phyloP scores from a whole-genome alignment of 2,888 invertebrate genomes.

The Leptarthrus brevirostris region DNA sequence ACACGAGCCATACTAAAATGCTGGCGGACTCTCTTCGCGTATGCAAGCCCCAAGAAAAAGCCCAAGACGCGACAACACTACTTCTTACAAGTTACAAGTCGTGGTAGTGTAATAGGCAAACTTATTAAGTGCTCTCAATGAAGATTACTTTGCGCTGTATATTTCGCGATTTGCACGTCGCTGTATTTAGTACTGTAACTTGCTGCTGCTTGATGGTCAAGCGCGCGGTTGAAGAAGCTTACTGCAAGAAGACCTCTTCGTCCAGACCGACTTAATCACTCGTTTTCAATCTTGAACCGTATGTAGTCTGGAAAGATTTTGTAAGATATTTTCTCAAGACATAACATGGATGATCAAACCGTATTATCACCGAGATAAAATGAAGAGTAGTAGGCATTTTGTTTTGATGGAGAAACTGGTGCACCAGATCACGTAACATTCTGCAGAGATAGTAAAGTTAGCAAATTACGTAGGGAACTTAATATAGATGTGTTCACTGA shows the following conservation, averaged over 20 bases:
- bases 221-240: neutral
- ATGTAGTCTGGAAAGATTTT: neutral
- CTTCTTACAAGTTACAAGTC: neutral
- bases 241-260: neutral
- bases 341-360: conserved; percentile 28
- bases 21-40: conserved; percentile 51
- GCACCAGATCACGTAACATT: conserved; percentile 37
- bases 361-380: conserved; percentile 25
- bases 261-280: conserved; percentile 20
- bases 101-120: conserved; percentile 40
- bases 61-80: conserved; percentile 29
- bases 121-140: conserved; percentile 46
- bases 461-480: conserved; percentile 13
- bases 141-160: conserved; percentile 26
- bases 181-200: neutral
- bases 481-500: conserved; percentile 26
- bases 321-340: conserved; percentile 25
- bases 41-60: conserved; percentile 31
- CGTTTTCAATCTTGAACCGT: conserved; percentile 2
- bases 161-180: neutral
- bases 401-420: conserved; percentile 30
- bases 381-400: conserved; percentile 19
- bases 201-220: conserved; percentile 37
- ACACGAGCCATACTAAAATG: conserved; percentile 67
- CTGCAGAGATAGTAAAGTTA: conserved; percentile 12